Percentiles rank a stretch among this genome's conserved stretches.
These are phyloP conservation scores for Gopherus flavomarginatus DNA, from an alignment of 2,113 vertebrate species.

Conservation along the genomic window DNA sequence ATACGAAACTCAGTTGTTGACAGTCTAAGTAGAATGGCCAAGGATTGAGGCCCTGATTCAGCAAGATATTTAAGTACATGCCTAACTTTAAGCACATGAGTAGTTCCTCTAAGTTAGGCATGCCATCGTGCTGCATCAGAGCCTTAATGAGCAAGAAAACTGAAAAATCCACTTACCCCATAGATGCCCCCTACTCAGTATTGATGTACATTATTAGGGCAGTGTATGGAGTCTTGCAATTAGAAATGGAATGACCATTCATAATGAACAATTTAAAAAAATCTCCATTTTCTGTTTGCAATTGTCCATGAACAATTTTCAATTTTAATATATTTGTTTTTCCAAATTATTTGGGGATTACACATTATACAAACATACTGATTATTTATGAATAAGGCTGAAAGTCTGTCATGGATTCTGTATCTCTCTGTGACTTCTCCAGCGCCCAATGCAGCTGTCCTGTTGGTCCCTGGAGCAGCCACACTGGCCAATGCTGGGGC, in stretches of 20 bases:
- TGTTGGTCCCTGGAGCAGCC: no score
- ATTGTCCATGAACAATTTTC: background rate
- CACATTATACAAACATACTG: background rate
- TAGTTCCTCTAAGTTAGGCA: background rate
- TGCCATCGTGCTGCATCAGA: background rate
- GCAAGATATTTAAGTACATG: background rate
- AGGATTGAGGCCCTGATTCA: background rate
- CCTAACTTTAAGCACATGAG: background rate
- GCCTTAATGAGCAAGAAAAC: background rate
- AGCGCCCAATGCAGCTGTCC: no score
- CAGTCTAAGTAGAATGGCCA: background rate
- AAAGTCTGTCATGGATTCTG: no score
- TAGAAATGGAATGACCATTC: background rate
- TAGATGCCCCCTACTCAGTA: background rate
- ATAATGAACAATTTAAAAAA: background rate
- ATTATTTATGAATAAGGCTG: background rate
- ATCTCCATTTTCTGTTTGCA: background rate
- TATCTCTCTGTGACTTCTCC: no score
- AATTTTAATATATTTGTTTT: background rate
- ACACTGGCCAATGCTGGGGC: no score
- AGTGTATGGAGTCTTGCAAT: background rate
- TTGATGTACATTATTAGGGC: background rate
- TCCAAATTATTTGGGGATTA: background rate
- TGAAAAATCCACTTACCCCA: background rate
- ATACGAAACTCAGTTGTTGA: background rate